A percentile compares a stretch with the other conserved stretches of the same genome.
Evolutionary conservation across 2,797 vertebrate genomes (phyloP).

Genomic region (Decapterus maruadsi): DNA sequence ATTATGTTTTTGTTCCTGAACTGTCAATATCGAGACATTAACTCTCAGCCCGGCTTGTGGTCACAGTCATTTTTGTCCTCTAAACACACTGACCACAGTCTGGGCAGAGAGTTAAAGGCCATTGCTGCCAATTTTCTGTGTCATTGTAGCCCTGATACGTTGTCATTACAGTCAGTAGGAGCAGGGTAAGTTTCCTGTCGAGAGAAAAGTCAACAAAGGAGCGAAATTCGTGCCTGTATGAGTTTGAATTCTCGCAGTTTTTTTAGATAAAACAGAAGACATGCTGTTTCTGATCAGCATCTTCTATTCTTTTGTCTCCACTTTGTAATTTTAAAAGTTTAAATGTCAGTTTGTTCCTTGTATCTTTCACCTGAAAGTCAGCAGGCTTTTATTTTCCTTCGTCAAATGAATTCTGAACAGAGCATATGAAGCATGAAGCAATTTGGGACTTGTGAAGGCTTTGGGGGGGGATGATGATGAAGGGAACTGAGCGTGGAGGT

Average conservation of each 20-base stretch:
- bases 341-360: not conserved
- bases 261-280: not conserved
- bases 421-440: not conserved
- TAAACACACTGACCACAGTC: not conserved
- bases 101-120: slow-evolving; percentile 3
- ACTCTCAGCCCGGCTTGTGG: slow-evolving; percentile 4
- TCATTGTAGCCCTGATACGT: slow-evolving; percentile 10
- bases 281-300: not conserved
- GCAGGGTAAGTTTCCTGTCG: not conserved
- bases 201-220: slow-evolving; percentile 12
- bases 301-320: not conserved
- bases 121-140: not conserved
- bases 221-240: not conserved
- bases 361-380: not conserved
- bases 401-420: slow-evolving; percentile 1
- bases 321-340: slow-evolving; percentile 4
- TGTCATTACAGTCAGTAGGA: slow-evolving; percentile 18
- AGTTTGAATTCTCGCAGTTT: not conserved
- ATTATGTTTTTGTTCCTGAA: too few relatives aligned
- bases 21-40: not conserved
- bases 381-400: too few relatives aligned
- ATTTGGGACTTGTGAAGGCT: slow-evolving; percentile 3
- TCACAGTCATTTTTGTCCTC: slow-evolving; percentile 1
- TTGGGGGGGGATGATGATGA: not conserved
- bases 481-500: slow-evolving; percentile 4